Evolutionary conservation across 2,113 vertebrate genomes (phyloP).

Genomic region (Smithornis capensis): DNA sequence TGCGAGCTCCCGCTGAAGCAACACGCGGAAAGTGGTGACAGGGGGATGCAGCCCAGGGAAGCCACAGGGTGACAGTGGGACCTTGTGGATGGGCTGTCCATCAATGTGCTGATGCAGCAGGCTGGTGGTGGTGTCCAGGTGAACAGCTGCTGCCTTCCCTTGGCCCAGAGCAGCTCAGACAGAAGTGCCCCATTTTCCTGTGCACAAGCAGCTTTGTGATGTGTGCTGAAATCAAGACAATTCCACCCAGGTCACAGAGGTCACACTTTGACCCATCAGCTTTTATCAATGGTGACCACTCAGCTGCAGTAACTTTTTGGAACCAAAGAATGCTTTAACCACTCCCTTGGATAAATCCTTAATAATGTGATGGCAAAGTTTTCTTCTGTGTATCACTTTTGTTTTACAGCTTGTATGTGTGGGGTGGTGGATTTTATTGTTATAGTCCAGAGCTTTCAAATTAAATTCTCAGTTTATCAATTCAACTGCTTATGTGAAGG

Average conservation of each 20-base stretch:
- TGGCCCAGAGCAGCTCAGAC: background rate
- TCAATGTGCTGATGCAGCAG: background rate
- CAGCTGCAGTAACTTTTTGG: background rate
- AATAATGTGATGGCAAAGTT: background rate
- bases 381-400: background rate
- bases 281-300: background rate
- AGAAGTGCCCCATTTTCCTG: too few species aligned
- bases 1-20: conserved; percentile 25
- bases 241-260: background rate
- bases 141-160: background rate
- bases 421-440: background rate
- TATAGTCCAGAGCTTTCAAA: background rate
- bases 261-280: background rate
- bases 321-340: background rate
- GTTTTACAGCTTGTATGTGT: background rate
- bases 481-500: accelerated
- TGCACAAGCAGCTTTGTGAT: background rate
- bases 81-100: accelerated
- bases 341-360: background rate
- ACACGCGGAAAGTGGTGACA: background rate
- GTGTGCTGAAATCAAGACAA: background rate
- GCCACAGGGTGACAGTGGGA: background rate
- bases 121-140: background rate
- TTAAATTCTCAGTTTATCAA: background rate
- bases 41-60: background rate